Evolutionary conservation across 2,888 invertebrate species (phyloP).

Genomic region (Frankliniella intonsa): DNA sequence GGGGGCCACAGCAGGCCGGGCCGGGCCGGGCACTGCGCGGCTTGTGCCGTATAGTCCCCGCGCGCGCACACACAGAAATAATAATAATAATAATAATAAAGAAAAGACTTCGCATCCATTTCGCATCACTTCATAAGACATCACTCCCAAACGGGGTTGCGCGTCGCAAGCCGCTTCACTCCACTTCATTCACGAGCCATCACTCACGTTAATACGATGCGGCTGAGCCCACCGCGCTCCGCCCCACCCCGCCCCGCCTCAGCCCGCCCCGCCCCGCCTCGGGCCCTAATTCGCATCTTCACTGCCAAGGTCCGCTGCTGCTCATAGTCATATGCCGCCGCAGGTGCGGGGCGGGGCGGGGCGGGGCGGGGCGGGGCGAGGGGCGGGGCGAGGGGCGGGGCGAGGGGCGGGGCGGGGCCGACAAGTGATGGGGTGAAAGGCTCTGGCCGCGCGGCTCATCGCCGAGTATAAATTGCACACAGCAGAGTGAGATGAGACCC

Average conservation of each 20-base stretch:
- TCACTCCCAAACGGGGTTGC: too few relatives aligned
- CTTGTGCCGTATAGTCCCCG: too few relatives aligned
- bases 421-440: neutral
- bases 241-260: neutral
- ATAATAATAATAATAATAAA: too few relatives aligned
- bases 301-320: neutral
- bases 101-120: too few relatives aligned
- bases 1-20: too few relatives aligned
- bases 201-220: neutral
- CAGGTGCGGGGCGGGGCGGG: neutral
- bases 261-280: neutral
- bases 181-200: too few relatives aligned
- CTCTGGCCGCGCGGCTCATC: neutral
- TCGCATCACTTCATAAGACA: too few relatives aligned
- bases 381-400: neutral
- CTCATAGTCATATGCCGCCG: neutral
- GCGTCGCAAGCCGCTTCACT: too few relatives aligned
- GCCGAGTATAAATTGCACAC: neutral
- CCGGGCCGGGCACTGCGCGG: too few relatives aligned
- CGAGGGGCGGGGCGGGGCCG: neutral
- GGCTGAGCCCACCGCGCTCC: neutral
- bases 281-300: neutral
- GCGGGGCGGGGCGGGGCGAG: slow-evolving; percentile 3
- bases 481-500: neutral
- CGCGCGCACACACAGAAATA: too few relatives aligned